phyloP scores from a whole-genome alignment of 30 jellyfish, hydroid and myxozoan species.

The Rhopilema esculentum region DNA sequence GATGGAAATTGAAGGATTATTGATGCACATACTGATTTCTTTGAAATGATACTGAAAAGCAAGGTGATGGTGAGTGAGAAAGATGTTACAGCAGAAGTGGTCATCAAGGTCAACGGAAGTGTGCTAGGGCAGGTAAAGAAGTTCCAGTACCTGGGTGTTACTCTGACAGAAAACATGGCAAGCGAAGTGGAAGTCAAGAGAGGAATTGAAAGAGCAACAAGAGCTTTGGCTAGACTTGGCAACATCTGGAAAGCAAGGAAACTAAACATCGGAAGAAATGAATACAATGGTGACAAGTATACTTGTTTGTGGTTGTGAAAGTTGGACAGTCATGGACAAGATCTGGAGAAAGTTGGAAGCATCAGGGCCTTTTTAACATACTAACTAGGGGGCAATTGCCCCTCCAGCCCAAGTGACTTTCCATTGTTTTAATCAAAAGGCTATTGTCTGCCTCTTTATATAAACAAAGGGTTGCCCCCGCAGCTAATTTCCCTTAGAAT shows the following conservation, averaged over 20 bases:
- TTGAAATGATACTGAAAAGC: no score
- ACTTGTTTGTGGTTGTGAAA: not conserved
- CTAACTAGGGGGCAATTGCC: no score
- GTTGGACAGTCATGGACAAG: not conserved
- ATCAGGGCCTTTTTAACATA: no score
- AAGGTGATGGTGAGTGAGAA: not conserved
- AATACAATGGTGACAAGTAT: not conserved
- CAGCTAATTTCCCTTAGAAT: no score
- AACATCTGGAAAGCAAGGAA: not conserved
- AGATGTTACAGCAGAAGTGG: not conserved
- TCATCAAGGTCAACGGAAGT: not conserved
- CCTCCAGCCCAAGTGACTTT: no score
- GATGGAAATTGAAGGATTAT: no score
- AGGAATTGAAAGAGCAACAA: not conserved
- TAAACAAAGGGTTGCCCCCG: no score
- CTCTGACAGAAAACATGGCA: not conserved
- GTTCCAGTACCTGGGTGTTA: not conserved
- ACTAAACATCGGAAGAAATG: not conserved
- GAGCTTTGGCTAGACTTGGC: not conserved
- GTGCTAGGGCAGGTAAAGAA: not conserved
- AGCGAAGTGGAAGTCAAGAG: not conserved
- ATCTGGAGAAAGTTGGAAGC: no score
- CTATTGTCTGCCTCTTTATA: no score
- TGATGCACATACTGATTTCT: no score
- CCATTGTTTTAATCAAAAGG: no score